These are phyloP conservation scores for Phyllostomus hastatus DNA, from an alignment of 2,113 vertebrate species.

Conservation along the genomic window DNA sequence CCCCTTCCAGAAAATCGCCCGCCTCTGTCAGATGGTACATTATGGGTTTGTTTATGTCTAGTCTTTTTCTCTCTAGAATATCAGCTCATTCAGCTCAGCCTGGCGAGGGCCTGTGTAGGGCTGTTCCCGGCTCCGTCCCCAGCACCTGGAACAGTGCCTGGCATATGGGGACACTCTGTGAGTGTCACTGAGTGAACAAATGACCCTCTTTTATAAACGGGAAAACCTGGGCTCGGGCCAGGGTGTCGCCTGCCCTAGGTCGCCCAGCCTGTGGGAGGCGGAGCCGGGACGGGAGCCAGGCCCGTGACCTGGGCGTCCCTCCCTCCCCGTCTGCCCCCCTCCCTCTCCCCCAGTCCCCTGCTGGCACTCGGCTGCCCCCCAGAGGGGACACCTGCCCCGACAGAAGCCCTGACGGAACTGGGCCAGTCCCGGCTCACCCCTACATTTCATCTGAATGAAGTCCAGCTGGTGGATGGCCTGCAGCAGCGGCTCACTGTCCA, in stretches of 20 bases:
- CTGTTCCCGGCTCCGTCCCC: neutral
- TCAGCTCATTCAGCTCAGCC: neutral
- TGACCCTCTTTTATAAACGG: neutral
- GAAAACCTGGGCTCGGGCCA: neutral
- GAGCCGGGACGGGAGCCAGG: neutral
- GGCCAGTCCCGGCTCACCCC: constrained; percentile 77
- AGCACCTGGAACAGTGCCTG: no score
- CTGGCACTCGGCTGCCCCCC: neutral
- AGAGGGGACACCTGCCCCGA: neutral
- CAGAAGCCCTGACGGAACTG: neutral
- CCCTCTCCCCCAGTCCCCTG: accelerated
- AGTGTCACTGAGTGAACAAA: neutral
- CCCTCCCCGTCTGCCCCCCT: neutral
- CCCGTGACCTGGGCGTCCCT: accelerated
- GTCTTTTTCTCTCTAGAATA: neutral
- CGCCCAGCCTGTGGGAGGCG: neutral
- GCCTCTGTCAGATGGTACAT: no score
- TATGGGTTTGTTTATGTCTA: no score
- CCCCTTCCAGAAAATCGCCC: neutral
- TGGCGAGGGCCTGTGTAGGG: neutral
- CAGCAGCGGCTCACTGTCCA: constrained; percentile 92
- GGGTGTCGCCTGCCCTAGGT: accelerated
- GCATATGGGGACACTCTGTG: neutral
- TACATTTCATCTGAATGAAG: constrained; percentile 97
- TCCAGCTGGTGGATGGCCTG: constrained; percentile 97